Evolutionary conservation across 2,113 vertebrate genomes (phyloP).

Genomic region (Crotalus horridus): DNA sequence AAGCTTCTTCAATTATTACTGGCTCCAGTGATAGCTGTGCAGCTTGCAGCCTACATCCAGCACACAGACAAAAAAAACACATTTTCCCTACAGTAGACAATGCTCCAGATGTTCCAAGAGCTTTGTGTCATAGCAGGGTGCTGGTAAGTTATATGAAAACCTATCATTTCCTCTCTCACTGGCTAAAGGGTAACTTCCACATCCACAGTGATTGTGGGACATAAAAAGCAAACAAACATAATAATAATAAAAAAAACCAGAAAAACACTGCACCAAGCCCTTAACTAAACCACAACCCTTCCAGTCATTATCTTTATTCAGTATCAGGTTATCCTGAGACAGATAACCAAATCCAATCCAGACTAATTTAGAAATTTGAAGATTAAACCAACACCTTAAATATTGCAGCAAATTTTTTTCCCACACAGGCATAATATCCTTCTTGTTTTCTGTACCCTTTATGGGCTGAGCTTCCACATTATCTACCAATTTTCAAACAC

Average conservation of each 20-base stretch:
- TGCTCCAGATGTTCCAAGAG: neutral
- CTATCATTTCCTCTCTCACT: neutral
- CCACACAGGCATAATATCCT: neutral
- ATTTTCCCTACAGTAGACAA: neutral
- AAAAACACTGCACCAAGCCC: neutral
- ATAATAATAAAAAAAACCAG: too few relatives aligned
- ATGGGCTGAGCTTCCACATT: neutral
- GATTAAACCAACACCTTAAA: neutral
- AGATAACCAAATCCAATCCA: neutral
- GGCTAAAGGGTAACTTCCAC: neutral
- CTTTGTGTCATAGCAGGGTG: neutral
- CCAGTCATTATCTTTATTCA: neutral
- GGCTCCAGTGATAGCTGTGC: neutral
- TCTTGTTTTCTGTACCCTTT: neutral
- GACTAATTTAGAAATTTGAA: neutral
- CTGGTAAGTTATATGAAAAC: neutral
- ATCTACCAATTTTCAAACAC: neutral
- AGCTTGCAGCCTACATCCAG: neutral
- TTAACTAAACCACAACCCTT: neutral
- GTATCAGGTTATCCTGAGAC: neutral
- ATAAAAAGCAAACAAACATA: too few relatives aligned
- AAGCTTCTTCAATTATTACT: neutral
- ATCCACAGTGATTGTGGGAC: too few relatives aligned
- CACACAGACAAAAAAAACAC: neutral
- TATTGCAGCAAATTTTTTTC: neutral